Evolutionary conservation across 1,140 invertebrate genomes (phyloP).

Genomic region (Chymomyza costata): DNA sequence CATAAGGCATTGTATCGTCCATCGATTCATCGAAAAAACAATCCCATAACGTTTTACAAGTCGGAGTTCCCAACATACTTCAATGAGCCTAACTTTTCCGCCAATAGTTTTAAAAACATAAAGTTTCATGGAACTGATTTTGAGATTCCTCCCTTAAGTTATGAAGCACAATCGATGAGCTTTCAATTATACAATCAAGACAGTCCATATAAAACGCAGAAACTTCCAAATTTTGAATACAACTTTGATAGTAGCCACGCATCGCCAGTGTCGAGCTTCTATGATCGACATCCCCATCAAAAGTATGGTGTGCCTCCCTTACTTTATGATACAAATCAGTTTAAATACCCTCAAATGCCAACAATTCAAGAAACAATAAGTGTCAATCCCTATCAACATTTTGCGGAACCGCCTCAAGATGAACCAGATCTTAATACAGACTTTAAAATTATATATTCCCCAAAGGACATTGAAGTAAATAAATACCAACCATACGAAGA

Average conservation of each 20-base stretch:
- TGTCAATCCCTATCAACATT: conserved; percentile 53
- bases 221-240: conserved; percentile 49
- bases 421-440: conserved; percentile 19
- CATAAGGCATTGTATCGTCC: conserved; percentile 58
- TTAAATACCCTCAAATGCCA: too few relatives aligned
- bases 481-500: too few relatives aligned
- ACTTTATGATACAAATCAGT: too few relatives aligned
- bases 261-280: conserved; percentile 1
- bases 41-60: conserved; percentile 34
- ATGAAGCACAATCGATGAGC: conserved; percentile 66
- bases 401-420: conserved; percentile 52
- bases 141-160: conserved; percentile 51
- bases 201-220: conserved; percentile 48
- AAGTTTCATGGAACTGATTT: conserved; percentile 61
- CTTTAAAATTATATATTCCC: conserved; percentile 59
- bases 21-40: conserved; percentile 27
- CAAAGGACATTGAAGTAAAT: too few relatives aligned
- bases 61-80: conserved; percentile 32
- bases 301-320: conserved; percentile 53
- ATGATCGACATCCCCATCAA: conserved; percentile 45
- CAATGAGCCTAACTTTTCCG: conserved; percentile 43
- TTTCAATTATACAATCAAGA: conserved; percentile 59
- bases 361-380: neutral
- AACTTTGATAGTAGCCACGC: conserved; percentile 13
- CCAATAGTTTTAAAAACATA: conserved; percentile 57